These are phyloP conservation scores for Amorpha juglandis DNA, from an alignment of 2,888 invertebrate species.

Conservation along the genomic window DNA sequence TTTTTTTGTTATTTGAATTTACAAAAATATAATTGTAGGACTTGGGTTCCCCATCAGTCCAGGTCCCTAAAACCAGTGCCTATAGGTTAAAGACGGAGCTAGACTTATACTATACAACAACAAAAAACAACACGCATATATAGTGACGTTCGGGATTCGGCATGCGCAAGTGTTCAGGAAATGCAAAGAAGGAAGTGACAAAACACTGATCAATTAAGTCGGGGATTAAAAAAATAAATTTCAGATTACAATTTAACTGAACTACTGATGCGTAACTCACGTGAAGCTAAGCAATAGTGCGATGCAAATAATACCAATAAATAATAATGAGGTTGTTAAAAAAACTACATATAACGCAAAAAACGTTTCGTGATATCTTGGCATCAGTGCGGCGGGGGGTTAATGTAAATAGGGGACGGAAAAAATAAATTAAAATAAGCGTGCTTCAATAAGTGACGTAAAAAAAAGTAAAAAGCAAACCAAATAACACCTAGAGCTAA, in stretches of 20 bases:
- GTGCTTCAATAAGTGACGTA: neutral
- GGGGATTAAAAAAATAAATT: neutral
- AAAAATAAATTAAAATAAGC: neutral
- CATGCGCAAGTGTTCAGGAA: neutral
- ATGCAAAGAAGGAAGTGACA: too few relatives aligned
- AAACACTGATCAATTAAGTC: neutral
- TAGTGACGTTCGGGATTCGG: too few relatives aligned
- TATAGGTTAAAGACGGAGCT: too few relatives aligned
- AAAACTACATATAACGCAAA: conserved; percentile 3
- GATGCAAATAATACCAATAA: conserved; percentile 19
- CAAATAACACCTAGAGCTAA: neutral
- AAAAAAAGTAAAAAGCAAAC: neutral
- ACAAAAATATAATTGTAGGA: too few relatives aligned
- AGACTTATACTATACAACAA: too few relatives aligned
- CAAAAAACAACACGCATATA: too few relatives aligned
- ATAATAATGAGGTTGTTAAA: conserved; percentile 10
- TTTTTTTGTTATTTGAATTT: too few relatives aligned
- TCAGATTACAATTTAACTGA: neutral
- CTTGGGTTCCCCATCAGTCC: too few relatives aligned
- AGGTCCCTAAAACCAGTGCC: too few relatives aligned
- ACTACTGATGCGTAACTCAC: conserved; percentile 16
- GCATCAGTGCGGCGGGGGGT: conserved; percentile 13
- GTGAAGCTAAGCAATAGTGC: conserved; percentile 12
- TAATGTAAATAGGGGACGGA: neutral
- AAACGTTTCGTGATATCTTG: conserved; percentile 21